These are phyloP conservation scores for Steatocranus sp. DNA, from an alignment of 2,797 vertebrate genomes.

Conservation along the genomic window DNA sequence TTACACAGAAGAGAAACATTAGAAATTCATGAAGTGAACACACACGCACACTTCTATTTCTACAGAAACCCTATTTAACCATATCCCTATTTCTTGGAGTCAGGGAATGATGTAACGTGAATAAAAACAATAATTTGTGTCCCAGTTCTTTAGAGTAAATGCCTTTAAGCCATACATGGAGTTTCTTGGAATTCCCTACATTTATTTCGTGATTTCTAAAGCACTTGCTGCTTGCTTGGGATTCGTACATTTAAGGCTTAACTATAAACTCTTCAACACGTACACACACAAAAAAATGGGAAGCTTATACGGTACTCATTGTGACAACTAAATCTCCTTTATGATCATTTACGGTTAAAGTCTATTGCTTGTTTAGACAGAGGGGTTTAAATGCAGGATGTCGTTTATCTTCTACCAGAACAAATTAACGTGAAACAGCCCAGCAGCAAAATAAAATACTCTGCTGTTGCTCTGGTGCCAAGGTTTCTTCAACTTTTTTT, in stretches of 20 bases:
- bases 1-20: neutral
- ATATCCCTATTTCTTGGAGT: neutral
- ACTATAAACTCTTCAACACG: neutral
- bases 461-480: conserved; percentile 5
- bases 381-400: neutral
- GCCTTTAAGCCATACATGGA: neutral
- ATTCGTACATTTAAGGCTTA: neutral
- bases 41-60: neutral
- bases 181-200: neutral
- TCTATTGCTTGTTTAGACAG: neutral
- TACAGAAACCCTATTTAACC: neutral
- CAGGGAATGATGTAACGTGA: neutral
- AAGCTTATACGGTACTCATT: neutral
- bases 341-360: neutral
- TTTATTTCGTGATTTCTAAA: neutral
- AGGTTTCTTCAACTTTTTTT: conserved; percentile 23
- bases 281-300: neutral
- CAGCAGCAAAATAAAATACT: conserved; percentile 11
- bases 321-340: neutral
- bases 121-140: neutral
- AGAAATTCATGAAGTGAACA: neutral
- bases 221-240: neutral
- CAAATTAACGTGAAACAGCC: neutral
- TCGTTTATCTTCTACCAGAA: neutral
- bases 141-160: neutral